A percentile compares a stretch with the other conserved stretches of the same genome.
Conservation (phyloP, 1,140 invertebrate species). For the Hyposmocoma kahamanoa region DNA sequence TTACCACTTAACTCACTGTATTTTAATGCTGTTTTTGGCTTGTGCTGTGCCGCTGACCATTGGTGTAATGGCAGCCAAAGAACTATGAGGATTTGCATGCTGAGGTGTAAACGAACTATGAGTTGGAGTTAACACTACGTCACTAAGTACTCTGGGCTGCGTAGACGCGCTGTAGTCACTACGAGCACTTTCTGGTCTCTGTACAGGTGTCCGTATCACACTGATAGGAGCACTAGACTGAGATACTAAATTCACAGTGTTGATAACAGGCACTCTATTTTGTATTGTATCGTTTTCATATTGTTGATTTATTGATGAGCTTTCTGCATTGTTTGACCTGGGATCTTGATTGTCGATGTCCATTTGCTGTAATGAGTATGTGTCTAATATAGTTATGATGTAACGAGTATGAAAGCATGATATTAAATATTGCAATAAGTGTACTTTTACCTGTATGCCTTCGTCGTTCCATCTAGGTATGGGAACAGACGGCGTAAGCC, state of each 20-base stretch:
- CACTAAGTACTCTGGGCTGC: slow-evolving; percentile 33
- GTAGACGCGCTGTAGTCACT: neutral
- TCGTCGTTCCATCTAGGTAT: neutral
- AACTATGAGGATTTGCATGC: slow-evolving; percentile 54
- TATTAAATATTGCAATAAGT: neutral
- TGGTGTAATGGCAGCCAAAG: slow-evolving; percentile 60
- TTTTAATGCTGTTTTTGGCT: slow-evolving; percentile 67
- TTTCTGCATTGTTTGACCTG: neutral
- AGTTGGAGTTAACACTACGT: slow-evolving; percentile 52
- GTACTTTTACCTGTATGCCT: neutral
- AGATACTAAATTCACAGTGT: neutral
- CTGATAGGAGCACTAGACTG: neutral
- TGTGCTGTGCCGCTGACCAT: slow-evolving; percentile 62
- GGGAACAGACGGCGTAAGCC: neutral
- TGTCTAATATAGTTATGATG: neutral
- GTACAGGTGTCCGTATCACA: neutral
- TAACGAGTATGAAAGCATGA: neutral
- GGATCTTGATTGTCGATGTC: neutral
- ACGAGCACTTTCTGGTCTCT: neutral
- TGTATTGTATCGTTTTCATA: neutral
- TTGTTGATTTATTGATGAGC: neutral
- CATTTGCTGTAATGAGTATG: neutral
- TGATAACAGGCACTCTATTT: neutral
- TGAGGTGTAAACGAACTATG: slow-evolving; percentile 51
- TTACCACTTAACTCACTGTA: slow-evolving; percentile 57